These are phyloP conservation scores for Laterallus jamaicensis DNA, from an alignment of 2,113 vertebrate genomes.

Conservation along the genomic window DNA sequence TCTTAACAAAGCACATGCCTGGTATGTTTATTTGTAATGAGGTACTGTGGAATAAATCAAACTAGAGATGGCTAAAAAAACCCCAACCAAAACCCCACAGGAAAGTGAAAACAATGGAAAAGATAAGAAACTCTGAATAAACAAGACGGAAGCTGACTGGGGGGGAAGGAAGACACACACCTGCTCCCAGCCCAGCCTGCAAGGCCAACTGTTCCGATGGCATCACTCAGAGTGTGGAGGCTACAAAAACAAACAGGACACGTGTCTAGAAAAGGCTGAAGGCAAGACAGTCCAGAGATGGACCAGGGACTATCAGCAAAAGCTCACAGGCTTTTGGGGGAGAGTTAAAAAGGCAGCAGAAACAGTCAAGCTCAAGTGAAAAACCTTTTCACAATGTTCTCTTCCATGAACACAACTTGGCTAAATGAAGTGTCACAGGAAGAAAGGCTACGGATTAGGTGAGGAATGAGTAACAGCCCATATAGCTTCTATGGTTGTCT, in stretches of 20 bases:
- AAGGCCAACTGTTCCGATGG: neutral
- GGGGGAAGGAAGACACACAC: neutral
- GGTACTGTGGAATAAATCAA: neutral
- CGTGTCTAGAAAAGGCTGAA: neutral
- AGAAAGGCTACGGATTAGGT: neutral
- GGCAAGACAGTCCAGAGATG: neutral
- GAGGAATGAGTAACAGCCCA: neutral
- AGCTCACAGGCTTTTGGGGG: neutral
- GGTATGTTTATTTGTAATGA: constrained; percentile 12
- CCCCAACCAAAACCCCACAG: neutral
- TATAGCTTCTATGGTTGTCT: neutral
- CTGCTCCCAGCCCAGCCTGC: neutral
- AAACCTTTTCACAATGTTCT: neutral
- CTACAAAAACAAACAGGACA: neutral
- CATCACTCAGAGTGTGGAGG: neutral
- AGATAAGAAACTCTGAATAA: constrained; percentile 1
- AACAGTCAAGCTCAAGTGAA: neutral
- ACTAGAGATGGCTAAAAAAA: neutral
- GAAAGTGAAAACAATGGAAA: constrained; percentile 6
- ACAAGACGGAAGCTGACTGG: neutral
- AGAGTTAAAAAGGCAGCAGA: neutral
- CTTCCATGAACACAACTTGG: neutral
- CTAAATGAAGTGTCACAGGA: neutral
- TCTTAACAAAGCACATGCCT: constrained; percentile 1
- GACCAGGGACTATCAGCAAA: neutral